Evolutionary conservation across 2,113 vertebrate species (phyloP).

Genomic region (Cottus gobio): DNA sequence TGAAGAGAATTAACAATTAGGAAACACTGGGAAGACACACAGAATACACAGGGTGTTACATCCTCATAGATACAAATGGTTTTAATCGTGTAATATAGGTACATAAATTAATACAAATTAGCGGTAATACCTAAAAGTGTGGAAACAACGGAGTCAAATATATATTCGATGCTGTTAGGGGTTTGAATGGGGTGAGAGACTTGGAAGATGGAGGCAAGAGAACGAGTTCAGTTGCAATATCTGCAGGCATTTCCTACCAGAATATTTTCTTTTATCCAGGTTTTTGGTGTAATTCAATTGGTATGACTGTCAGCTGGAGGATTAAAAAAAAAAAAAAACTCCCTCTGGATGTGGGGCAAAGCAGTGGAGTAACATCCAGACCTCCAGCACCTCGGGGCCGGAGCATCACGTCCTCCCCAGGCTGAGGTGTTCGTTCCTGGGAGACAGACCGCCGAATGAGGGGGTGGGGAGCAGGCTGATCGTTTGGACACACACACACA

Average conservation of each 20-base stretch:
- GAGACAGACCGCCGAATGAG: conserved; percentile 58
- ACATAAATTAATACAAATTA: neutral
- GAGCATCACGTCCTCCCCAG: conserved; percentile 26
- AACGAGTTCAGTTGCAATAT: neutral
- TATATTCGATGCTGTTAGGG: neutral
- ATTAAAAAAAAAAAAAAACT: neutral
- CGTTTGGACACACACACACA: conserved; percentile 42
- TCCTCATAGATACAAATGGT: too few relatives aligned
- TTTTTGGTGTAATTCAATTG: conserved; percentile 28
- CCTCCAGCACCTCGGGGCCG: conserved; percentile 29
- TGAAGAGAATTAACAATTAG: too few relatives aligned
- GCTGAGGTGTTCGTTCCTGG: conserved; percentile 36
- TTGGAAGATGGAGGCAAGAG: neutral
- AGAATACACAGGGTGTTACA: too few relatives aligned
- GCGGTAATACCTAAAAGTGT: neutral
- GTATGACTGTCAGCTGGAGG: neutral
- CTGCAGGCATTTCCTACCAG: neutral
- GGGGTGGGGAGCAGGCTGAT: conserved; percentile 47
- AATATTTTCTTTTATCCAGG: neutral
- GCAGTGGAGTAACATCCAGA: conserved; percentile 27
- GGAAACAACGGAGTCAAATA: neutral
- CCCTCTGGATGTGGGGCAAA: neutral
- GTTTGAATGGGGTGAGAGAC: neutral
- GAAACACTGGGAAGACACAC: too few relatives aligned
- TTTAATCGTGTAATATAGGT: neutral